These are phyloP conservation scores for Drosophila buzzatii DNA, from an alignment of 2,888 invertebrate genomes.

Conservation along the genomic window DNA sequence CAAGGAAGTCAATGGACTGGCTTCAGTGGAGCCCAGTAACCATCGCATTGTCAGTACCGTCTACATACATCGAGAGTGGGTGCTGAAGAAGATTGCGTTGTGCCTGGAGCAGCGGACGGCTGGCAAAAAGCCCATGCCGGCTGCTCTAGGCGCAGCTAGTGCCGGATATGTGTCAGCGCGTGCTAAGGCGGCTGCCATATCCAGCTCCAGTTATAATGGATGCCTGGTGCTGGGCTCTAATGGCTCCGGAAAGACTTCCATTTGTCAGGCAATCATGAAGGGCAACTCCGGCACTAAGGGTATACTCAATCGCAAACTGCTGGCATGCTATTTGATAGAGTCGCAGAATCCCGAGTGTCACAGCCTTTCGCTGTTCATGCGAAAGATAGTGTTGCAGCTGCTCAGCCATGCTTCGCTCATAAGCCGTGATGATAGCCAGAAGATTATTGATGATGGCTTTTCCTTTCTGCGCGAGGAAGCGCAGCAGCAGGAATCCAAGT, in stretches of 20 bases:
- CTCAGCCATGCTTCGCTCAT: conserved; percentile 88
- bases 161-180: conserved; percentile 78
- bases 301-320: conserved; percentile 89
- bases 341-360: conserved; percentile 94
- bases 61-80: conserved; percentile 92
- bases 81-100: conserved; percentile 96
- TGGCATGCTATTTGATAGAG: conserved; percentile 95
- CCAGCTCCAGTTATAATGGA: conserved; percentile 88
- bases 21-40: conserved; percentile 49
- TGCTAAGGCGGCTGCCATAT: conserved; percentile 81
- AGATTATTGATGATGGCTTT: conserved; percentile 82
- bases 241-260: conserved; percentile 97
- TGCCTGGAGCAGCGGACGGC: conserved; percentile 95
- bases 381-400: conserved; percentile 93
- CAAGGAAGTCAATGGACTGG: conserved; percentile 83
- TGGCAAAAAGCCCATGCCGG: conserved; percentile 87
- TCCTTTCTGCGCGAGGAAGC: conserved; percentile 83
- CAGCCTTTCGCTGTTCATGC: conserved; percentile 93
- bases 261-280: conserved; percentile 90
- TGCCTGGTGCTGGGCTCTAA: conserved; percentile 95
- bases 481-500: conserved; percentile 82
- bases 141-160: conserved; percentile 62
- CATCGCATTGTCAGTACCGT: conserved; percentile 77
- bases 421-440: conserved; percentile 81
- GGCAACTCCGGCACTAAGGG: conserved; percentile 85